phyloP scores from a whole-genome alignment of 2,888 invertebrate species.

The Lacanobia wlatinum region DNA sequence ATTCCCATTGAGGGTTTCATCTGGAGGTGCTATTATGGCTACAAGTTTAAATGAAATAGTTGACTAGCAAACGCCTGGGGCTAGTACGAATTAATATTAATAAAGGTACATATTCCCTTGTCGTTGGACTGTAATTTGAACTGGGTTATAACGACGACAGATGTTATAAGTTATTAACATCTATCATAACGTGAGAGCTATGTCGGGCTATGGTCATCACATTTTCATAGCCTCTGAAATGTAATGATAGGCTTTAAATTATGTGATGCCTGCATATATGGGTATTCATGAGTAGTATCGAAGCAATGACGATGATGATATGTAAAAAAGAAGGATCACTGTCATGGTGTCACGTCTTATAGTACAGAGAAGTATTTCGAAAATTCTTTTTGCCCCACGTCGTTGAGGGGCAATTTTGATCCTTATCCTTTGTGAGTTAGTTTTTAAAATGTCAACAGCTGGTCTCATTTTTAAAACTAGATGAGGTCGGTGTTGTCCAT shows the following conservation, averaged over 20 bases:
- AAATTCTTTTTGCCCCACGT: too few relatives aligned
- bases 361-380: too few relatives aligned
- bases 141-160: neutral
- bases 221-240: neutral
- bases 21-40: neutral
- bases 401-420: too few relatives aligned
- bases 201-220: neutral
- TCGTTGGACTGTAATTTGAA: neutral
- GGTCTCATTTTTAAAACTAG: too few relatives aligned
- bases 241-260: neutral
- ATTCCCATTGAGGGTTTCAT: neutral
- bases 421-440: too few relatives aligned
- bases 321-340: too few relatives aligned
- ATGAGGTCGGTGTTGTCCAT: neutral
- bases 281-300: too few relatives aligned
- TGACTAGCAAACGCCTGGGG: neutral
- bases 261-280: too few relatives aligned
- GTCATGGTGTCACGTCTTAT: too few relatives aligned
- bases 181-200: too few relatives aligned
- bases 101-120: neutral
- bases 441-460: too few relatives aligned
- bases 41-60: conserved; percentile 10
- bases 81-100: neutral
- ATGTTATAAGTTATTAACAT: neutral
- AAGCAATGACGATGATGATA: conserved; percentile 3